Percentiles rank a stretch among this genome's conserved stretches.
phyloP scores from a whole-genome alignment of 2,113 vertebrate species.

The Orthonyx spaldingii region DNA sequence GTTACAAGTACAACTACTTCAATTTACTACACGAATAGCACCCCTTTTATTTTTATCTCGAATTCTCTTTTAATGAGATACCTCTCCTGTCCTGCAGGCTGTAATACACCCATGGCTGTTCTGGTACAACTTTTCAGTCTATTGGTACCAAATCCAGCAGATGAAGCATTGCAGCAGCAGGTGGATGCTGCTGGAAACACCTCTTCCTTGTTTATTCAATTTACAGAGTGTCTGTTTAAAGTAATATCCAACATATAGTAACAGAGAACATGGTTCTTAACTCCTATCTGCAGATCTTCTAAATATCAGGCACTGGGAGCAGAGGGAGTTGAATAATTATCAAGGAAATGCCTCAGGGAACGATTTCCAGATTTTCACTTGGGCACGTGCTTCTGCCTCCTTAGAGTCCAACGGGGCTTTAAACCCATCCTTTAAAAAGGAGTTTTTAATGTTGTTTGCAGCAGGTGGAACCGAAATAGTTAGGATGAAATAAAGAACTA shows the following conservation, averaged over 20 bases:
- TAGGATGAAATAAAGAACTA: background rate
- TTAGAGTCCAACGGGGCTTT: background rate
- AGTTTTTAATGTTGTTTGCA: background rate
- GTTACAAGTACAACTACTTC: background rate
- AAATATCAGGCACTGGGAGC: background rate
- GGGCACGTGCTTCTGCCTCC: background rate
- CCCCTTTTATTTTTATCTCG: background rate
- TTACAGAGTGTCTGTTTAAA: background rate
- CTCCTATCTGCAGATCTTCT: background rate
- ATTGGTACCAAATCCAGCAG: too few species aligned
- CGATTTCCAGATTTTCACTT: background rate
- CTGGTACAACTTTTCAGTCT: too few species aligned
- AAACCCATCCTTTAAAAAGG: background rate
- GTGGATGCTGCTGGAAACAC: too few species aligned
- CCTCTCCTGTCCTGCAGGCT: too few species aligned
- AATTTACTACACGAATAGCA: background rate
- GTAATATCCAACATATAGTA: background rate
- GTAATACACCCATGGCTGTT: too few species aligned
- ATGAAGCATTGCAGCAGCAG: too few species aligned
- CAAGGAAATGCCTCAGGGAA: background rate
- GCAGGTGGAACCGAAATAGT: background rate
- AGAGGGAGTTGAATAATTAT: background rate
- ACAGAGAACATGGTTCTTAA: background rate
- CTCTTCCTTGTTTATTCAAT: background rate
- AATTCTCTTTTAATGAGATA: background rate